A percentile compares a stretch with the other conserved stretches of the same genome.
Evolutionary conservation across 1,140 invertebrate genomes (phyloP).

Genomic region (Tigriopus japonicus): DNA sequence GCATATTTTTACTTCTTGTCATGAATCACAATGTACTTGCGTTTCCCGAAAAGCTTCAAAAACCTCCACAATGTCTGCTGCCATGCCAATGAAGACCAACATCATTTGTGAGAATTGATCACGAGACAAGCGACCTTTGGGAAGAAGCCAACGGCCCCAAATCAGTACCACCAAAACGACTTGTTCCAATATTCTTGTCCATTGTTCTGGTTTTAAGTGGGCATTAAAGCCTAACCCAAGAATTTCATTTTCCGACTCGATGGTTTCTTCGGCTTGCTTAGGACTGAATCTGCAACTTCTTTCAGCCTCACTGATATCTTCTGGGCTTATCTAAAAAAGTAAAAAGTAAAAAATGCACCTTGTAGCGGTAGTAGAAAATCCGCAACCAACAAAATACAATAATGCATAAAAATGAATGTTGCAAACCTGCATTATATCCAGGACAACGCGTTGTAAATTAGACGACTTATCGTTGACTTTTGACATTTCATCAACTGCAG

Average conservation of each 20-base stretch:
- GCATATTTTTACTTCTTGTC: no score
- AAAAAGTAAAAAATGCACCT: neutral
- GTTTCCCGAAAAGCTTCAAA: conserved; percentile 30
- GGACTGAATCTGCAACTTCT: neutral
- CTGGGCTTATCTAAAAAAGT: neutral
- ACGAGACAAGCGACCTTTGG: conserved; percentile 27
- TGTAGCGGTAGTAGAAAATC: neutral
- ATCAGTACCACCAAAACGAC: conserved; percentile 27
- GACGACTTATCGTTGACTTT: no score
- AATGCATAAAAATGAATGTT: neutral
- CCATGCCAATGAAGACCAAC: conserved; percentile 33
- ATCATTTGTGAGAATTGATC: conserved; percentile 34
- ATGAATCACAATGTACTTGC: neutral
- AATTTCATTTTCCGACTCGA: neutral
- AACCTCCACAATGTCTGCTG: conserved; percentile 36
- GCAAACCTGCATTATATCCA: neutral
- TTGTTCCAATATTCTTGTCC: conserved; percentile 28
- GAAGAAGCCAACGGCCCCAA: conserved; percentile 27
- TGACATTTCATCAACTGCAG: neutral
- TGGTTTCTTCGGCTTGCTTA: no score
- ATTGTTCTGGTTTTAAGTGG: conserved; percentile 17
- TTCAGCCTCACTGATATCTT: neutral
- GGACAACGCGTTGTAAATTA: neutral
- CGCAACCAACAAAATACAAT: neutral
- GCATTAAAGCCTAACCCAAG: neutral